Percentiles rank a stretch among this genome's conserved stretches.
phyloP scores from a whole-genome alignment of 2,113 vertebrate genomes.

The Oreochromis spilurus region DNA sequence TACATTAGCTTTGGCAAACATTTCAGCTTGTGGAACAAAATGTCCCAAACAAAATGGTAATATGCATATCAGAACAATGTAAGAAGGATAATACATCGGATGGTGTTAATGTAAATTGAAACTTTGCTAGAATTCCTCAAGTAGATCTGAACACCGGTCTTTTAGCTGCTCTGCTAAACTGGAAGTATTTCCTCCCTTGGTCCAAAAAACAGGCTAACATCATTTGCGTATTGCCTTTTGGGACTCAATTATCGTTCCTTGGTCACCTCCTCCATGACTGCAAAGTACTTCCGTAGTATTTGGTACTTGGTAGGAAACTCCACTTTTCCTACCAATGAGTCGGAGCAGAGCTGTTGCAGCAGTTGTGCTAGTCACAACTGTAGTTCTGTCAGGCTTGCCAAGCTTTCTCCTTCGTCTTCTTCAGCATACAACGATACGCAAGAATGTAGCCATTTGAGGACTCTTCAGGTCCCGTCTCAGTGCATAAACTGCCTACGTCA shows the following conservation, averaged over 20 bases:
- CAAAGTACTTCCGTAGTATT: not conserved
- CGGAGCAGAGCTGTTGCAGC: not conserved
- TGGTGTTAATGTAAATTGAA: not conserved
- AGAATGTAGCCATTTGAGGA: not conserved
- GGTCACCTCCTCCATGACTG: not conserved
- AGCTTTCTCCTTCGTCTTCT: not conserved
- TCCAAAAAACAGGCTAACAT: not conserved
- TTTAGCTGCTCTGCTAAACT: not conserved
- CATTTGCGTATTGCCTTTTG: not conserved
- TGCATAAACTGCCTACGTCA: not conserved
- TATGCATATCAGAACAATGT: not conserved
- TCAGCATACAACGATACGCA: not conserved
- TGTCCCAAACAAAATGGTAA: not conserved
- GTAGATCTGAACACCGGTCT: not conserved
- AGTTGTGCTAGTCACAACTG: not conserved
- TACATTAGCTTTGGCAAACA: not conserved
- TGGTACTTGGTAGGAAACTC: too few relatives aligned
- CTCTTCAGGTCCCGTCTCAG: not conserved
- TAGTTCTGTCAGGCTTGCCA: not conserved
- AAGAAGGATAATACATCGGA: not conserved
- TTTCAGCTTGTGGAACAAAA: not conserved
- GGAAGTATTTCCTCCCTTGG: not conserved
- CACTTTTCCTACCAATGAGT: not conserved
- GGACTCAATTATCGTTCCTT: not conserved
- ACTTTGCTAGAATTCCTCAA: not conserved